Evolutionary conservation across 2,888 invertebrate genomes (phyloP).

Genomic region (Temnothorax rugatulus): DNA sequence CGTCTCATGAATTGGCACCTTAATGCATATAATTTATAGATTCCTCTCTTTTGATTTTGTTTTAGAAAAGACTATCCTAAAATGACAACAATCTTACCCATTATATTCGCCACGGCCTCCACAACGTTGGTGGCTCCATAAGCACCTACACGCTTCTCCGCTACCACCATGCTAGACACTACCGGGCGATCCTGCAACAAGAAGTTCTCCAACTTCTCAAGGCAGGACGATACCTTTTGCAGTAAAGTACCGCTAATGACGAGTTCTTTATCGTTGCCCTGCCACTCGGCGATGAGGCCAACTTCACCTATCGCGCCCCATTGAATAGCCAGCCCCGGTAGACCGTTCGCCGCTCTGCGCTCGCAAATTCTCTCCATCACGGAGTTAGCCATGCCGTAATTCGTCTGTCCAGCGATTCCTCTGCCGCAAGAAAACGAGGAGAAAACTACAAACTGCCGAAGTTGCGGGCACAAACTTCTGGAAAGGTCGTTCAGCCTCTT

Average conservation of each 20-base stretch:
- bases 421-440: constrained; percentile 90
- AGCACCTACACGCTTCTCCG: constrained; percentile 90
- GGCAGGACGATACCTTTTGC: constrained; percentile 94
- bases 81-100: constrained; percentile 81
- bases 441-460: constrained; percentile 89
- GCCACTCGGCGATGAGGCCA: constrained; percentile 93
- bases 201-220: constrained; percentile 91
- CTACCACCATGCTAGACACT: constrained; percentile 95
- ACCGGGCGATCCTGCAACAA: constrained; percentile 89
- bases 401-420: constrained; percentile 90
- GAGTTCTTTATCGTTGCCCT: constrained; percentile 90
- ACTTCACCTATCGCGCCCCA: constrained; percentile 91
- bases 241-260: constrained; percentile 94
- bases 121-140: constrained; percentile 90
- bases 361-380: constrained; percentile 91
- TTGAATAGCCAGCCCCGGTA: constrained; percentile 88
- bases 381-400: constrained; percentile 88
- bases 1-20: too few relatives aligned
- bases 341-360: constrained; percentile 82
- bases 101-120: constrained; percentile 90
- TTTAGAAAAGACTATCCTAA: not conserved
- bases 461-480: constrained; percentile 86
- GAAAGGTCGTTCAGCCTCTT: constrained; percentile 87
- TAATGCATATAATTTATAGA: not conserved
- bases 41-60: not conserved